These are phyloP conservation scores for Crypturellus tataupa DNA, from an alignment of 2,797 vertebrate genomes.

Conservation along the genomic window DNA sequence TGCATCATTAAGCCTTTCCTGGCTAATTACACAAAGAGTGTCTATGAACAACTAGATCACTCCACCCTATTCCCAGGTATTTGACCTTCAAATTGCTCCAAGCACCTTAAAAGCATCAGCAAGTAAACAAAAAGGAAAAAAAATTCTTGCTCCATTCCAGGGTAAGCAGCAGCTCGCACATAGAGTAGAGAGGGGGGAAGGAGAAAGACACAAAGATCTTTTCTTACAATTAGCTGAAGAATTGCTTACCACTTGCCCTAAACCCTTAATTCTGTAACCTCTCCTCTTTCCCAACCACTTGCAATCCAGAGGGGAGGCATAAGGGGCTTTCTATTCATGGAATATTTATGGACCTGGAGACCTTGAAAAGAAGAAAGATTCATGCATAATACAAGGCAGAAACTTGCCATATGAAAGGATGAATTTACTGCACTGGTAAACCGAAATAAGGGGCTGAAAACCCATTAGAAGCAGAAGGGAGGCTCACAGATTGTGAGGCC, in stretches of 20 bases:
- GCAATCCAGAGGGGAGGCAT: constrained; percentile 24
- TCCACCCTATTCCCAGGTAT: constrained; percentile 1
- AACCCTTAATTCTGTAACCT: not conserved
- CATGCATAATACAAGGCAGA: constrained; percentile 58
- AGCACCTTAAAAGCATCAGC: not conserved
- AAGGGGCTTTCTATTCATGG: constrained; percentile 49
- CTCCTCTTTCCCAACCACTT: constrained; percentile 5
- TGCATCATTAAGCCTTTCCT: not conserved
- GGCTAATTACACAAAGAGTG: constrained; percentile 31
- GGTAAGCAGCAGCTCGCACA: not conserved
- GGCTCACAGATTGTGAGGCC: not conserved
- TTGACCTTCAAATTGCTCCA: not conserved
- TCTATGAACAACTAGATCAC: not conserved
- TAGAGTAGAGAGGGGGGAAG: not conserved
- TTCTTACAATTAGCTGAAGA: not conserved
- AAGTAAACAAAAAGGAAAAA: not conserved
- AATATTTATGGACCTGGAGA: constrained; percentile 68
- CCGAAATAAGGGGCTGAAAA: constrained; percentile 7
- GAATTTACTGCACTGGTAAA: constrained; percentile 4
- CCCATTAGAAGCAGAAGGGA: not conserved
- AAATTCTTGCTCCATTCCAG: not conserved
- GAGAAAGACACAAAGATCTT: not conserved
- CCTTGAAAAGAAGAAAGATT: constrained; percentile 49
- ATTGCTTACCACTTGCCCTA: not conserved
- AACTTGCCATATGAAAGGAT: not conserved